Conservation (phyloP, 1,140 invertebrate species). For the Drosophila grimshawi region DNA sequence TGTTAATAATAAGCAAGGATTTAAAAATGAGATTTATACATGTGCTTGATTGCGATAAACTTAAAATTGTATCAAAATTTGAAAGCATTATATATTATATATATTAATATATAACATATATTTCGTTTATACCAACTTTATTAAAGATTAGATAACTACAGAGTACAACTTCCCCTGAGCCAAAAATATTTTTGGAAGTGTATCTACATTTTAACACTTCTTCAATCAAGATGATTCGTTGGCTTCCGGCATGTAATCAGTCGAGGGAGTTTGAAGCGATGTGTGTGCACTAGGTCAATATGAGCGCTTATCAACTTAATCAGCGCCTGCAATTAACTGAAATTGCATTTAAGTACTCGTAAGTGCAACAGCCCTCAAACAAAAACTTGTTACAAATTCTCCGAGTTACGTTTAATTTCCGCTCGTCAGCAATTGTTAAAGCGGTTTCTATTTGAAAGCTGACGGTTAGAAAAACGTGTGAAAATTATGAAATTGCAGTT, state of each 20-base stretch:
- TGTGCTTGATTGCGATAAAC: too few relatives aligned
- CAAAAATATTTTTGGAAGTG: neutral
- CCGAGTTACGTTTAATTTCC: slow-evolving; percentile 54
- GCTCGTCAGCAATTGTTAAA: slow-evolving; percentile 58
- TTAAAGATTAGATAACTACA: neutral
- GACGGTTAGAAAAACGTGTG: slow-evolving; percentile 70
- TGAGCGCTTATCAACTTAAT: slow-evolving; percentile 64
- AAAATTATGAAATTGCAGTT: slow-evolving; percentile 76
- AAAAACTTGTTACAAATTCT: slow-evolving; percentile 59
- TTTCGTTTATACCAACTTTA: neutral
- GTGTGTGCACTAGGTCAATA: slow-evolving; percentile 29
- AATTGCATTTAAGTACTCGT: slow-evolving; percentile 67
- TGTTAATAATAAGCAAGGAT: too few relatives aligned
- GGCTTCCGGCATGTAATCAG: slow-evolving; percentile 64
- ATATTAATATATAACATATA: neutral
- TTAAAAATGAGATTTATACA: too few relatives aligned
- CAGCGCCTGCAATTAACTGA: slow-evolving; percentile 62
- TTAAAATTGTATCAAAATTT: too few relatives aligned
- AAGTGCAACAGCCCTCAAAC: slow-evolving; percentile 18
- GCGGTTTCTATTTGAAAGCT: slow-evolving; percentile 46
- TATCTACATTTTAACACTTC: neutral
- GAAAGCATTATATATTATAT: too few relatives aligned
- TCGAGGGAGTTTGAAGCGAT: slow-evolving; percentile 3
- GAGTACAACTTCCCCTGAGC: neutral
- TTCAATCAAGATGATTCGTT: slow-evolving; percentile 1